Evolutionary conservation across 2,113 vertebrate species (phyloP).

Genomic region (Lontra canadensis): DNA sequence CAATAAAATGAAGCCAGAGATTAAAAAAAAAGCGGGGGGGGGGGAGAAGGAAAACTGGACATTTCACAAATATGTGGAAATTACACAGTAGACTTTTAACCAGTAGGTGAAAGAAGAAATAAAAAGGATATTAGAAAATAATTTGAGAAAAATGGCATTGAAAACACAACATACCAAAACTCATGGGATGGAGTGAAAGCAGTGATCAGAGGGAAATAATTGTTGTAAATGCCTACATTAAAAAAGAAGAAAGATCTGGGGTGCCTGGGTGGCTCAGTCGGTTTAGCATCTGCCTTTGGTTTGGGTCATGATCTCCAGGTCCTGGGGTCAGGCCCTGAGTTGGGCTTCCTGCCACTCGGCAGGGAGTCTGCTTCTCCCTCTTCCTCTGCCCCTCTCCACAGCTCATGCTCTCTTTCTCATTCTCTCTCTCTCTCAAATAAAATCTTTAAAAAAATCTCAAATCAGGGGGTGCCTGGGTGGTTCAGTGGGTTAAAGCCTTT

Average conservation of each 20-base stretch:
- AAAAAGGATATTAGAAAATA: not conserved
- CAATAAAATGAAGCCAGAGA: not conserved
- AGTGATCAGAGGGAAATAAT: not conserved
- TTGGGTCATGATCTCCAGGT: not conserved
- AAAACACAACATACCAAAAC: not conserved
- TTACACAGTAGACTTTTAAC: not conserved
- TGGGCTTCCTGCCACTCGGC: not conserved
- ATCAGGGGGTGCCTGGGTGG: too few relatives aligned
- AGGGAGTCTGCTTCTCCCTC: not conserved
- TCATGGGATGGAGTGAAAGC: not conserved
- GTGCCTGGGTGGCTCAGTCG: not conserved
- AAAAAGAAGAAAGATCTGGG: not conserved
- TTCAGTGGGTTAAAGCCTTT: too few relatives aligned
- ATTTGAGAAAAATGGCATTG: not conserved
- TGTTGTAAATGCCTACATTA: not conserved
- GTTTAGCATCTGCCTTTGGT: not conserved
- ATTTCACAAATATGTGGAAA: not conserved
- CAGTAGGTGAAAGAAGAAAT: not conserved
- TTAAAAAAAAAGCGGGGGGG: too few relatives aligned
- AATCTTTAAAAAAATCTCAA: not conserved
- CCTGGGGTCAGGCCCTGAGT: not conserved
- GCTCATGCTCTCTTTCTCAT: not conserved
- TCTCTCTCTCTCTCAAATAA: not conserved
- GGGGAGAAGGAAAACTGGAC: not conserved
- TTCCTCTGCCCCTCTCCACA: not conserved